Base-by-base conservation (phyloP, 1,140 invertebrate genomes). In the Vanessa atalanta region DNA sequence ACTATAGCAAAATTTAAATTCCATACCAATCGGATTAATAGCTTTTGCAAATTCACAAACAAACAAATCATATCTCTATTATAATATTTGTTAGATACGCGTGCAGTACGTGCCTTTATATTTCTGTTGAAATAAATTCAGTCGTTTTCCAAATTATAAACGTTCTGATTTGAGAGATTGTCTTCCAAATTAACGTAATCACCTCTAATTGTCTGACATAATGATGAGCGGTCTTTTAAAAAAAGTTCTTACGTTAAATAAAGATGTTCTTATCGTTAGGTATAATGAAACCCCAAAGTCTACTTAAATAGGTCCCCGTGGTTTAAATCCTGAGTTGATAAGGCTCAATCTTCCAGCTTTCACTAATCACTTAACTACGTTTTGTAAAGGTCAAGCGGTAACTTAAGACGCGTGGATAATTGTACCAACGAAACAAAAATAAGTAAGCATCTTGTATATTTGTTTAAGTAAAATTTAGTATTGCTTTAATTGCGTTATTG, bases 351-450 rank as follows among this genome's bases (percentile, higher is more conserved):
- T 72, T 43, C 9, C 16, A 20, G 48, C 50, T 65, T 53, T 55
- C 67, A 23, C 43, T 74, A 74, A 73, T 73, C 66, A 67, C 64
- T 66, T 65, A 66, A 60, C 43, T 60, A 72, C 70, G 50, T 53
- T 65, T 47, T 20, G n/a, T 47, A 65, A 55, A 72, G 70, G 70
- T 65, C 26, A 65, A 72, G 55, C 16, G 37, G 9, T 43, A 47
- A 70, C n/a, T 15, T 47, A 43, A 43, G 37, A 31, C 65, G 37
- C 48, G 26, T 55, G 26, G 20, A 66, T 37, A 66, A 15, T 53
- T 66, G 9, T 26, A 50, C 14, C 7, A 60, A 60, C 20, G 0
- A 60, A 13, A 55, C 53, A 65, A 43, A 65, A 65, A 9, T 16
- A 31, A 23, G 47, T 65, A 50, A 13, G 43, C 11, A 4, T 0